A percentile compares a stretch with the other conserved stretches of the same genome.
Conservation (phyloP, 2,113 vertebrate species). For the Mohoua ochrocephala region DNA sequence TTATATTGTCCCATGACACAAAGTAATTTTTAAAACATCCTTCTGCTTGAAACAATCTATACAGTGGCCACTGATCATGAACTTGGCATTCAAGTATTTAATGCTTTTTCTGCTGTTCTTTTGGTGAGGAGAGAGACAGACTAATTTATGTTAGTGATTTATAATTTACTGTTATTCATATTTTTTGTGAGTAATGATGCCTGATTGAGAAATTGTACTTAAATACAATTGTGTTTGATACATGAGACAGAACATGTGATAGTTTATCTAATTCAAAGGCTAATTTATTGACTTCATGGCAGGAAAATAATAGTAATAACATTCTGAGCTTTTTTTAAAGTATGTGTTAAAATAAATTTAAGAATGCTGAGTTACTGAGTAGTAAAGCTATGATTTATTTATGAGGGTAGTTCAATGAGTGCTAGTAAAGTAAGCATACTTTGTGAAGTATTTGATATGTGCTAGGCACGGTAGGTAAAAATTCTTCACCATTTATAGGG, state of each 20-base stretch:
- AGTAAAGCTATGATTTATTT: not conserved
- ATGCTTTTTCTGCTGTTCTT: not conserved
- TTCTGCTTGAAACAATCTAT: not conserved
- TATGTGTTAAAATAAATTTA: not conserved
- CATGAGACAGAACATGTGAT: not conserved
- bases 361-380: not conserved
- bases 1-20: accelerated
- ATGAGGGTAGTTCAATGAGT: not conserved
- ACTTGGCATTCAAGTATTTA: not conserved
- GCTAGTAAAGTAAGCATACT: not conserved
- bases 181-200: not conserved
- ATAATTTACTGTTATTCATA: not conserved
- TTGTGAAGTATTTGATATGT: not conserved
- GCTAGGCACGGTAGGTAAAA: not conserved
- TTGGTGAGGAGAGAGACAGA: not conserved
- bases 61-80: accelerated
- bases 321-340: not conserved
- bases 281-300: not conserved
- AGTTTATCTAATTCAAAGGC: not conserved
- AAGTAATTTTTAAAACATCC: not conserved
- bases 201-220: not conserved
- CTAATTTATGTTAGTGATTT: not conserved
- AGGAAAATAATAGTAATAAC: not conserved
- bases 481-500: not conserved
- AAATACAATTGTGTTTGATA: not conserved